Base-by-base conservation (phyloP, 2,888 invertebrate species). In the Carcina quercana region DNA sequence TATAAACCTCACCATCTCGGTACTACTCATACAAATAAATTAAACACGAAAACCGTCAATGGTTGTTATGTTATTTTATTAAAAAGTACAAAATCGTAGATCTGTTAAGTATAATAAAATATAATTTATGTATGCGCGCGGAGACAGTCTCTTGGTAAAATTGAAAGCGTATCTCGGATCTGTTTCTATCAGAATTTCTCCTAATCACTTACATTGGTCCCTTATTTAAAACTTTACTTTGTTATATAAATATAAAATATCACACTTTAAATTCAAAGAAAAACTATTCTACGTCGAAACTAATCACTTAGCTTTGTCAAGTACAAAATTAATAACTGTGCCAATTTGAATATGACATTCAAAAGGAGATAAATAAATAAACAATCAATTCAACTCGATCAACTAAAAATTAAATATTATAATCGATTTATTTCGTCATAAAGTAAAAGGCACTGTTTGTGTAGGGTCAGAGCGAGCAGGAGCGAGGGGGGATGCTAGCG, bases 231-330 rank as follows among this genome's bases (percentile, higher is more conserved):
- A 75, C 75, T 72, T 78, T 75, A 79, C 78, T 78, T 79, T 80
- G 70, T 79, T 79, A 79, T 75, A 80, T 80, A 79, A 80, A 80
- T 80, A 79, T 75, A 80, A 82, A 82, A 83, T 83, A 83, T 83
- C 83, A 83, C 83, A 82, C 83, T 79, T 82, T 80, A 79, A 79
- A 80, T 80, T 82, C 79, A 79, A 82, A 76, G 61, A 61, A 73
- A 76, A 74, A 70, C 73, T 78, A 76, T 68, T 50, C 79, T 80
- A 82, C 58, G 58, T 75, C 71, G 70, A 78, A 76, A 74, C 74
- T 75, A 76, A 76, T 70, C 66, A 70, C 65, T 75, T 76, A 76
- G 74, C 53, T 80, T 65, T 78, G 80, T 82, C 80, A 75, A 78
- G 73, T 79, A 79, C 73, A 76, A 74, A 79, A 75, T 66, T 71